Percentiles rank a stretch among this genome's conserved stretches.
These are phyloP conservation scores for Petrocephalus sullivani DNA, from an alignment of 2,797 vertebrate genomes.

Conservation along the genomic window DNA sequence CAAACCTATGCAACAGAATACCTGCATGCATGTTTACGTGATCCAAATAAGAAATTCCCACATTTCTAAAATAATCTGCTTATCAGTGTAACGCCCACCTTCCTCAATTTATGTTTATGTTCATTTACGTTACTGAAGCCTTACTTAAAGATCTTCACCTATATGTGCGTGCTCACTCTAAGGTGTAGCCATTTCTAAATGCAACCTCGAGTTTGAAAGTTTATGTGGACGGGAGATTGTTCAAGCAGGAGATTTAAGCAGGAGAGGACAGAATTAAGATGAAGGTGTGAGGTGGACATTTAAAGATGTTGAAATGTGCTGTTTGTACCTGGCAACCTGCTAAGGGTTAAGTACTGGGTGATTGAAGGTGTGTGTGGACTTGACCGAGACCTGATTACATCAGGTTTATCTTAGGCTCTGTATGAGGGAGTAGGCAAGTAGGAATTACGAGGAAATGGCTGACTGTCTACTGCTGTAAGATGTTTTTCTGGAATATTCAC, in stretches of 20 bases:
- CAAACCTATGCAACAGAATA: slow-evolving; percentile 43
- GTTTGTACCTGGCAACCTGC: neutral
- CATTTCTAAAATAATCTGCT: neutral
- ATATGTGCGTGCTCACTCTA: neutral
- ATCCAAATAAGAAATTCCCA: neutral
- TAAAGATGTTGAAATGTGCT: neutral
- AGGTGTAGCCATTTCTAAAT: neutral
- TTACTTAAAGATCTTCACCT: neutral
- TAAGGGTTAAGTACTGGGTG: neutral
- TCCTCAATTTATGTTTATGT: neutral
- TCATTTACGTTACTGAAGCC: neutral
- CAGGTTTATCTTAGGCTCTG: neutral
- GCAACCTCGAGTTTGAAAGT: neutral
- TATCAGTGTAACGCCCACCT: neutral
- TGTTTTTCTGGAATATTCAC: slow-evolving; percentile 14
- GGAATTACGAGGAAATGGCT: neutral
- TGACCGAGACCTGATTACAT: neutral
- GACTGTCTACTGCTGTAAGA: slow-evolving; percentile 11
- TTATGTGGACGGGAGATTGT: neutral
- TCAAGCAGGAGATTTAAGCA: neutral
- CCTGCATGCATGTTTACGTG: slow-evolving; percentile 19
- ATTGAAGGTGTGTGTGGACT: neutral
- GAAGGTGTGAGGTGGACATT: neutral
- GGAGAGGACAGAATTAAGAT: neutral
- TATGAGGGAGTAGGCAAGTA: neutral